A percentile compares a stretch with the other conserved stretches of the same genome.
phyloP scores from a whole-genome alignment of 2,888 invertebrate genomes.

The Gymnocheta viridis region DNA sequence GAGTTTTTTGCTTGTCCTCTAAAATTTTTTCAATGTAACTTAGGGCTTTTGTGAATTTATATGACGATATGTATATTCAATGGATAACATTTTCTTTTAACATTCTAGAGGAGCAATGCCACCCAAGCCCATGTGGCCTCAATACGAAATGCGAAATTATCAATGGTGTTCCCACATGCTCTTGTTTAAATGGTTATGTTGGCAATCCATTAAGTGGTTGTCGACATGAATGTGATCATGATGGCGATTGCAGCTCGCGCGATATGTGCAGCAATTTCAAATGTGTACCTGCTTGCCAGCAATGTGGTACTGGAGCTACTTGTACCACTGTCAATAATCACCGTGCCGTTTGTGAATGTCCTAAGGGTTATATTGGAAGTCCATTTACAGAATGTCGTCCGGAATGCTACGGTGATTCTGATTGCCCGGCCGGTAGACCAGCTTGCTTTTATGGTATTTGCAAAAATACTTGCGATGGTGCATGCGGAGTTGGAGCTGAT shows the following conservation, averaged over 20 bases:
- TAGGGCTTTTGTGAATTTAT: too few species aligned
- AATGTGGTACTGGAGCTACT: conserved; percentile 90
- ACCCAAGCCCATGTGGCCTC: conserved; percentile 90
- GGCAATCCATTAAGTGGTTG: conserved; percentile 91
- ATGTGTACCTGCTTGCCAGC: conserved; percentile 89
- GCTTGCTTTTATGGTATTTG: conserved; percentile 92
- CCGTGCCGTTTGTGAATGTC: conserved; percentile 90
- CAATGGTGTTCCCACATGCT: conserved; percentile 89
- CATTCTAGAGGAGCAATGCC: conserved; percentile 89
- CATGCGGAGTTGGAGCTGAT: conserved; percentile 90
- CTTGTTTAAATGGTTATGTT: conserved; percentile 88
- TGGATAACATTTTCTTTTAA: neutral
- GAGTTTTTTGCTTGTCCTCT: too few species aligned
- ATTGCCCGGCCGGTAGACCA: conserved; percentile 90
- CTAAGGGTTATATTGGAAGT: conserved; percentile 91
- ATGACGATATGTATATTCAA: too few species aligned
- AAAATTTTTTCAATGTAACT: too few species aligned
- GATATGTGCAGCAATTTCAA: conserved; percentile 88
- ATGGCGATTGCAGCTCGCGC: conserved; percentile 87
- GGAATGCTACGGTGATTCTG: conserved; percentile 90
- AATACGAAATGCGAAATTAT: conserved; percentile 92
- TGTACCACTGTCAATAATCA: conserved; percentile 90
- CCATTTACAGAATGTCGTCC: conserved; percentile 89
- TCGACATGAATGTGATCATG: conserved; percentile 91
- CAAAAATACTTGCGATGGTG: conserved; percentile 91